Conservation (phyloP, 1,140 invertebrate species). For the Drosophila arawakana region DNA sequence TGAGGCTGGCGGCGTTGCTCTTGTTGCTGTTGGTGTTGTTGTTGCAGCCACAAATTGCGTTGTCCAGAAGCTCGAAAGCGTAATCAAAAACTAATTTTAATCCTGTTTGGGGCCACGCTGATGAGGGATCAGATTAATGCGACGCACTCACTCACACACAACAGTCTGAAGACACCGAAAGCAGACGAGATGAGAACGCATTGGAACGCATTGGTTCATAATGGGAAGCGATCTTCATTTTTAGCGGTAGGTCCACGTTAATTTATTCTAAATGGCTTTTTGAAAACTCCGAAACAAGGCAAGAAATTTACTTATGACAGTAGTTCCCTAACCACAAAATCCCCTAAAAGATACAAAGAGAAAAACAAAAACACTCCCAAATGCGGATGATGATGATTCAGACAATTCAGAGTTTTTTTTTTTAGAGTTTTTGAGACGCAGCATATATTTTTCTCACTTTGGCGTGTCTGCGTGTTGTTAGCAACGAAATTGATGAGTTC, state of each 20-base stretch:
- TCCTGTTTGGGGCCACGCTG: conserved; percentile 77
- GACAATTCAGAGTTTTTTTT: conserved; percentile 12
- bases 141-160: conserved; percentile 51
- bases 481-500: conserved; percentile 82
- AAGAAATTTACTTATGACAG: conserved; percentile 77
- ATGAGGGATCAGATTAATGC: conserved; percentile 74
- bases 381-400: conserved; percentile 66
- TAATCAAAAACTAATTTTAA: conserved; percentile 85
- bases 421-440: conserved; percentile 9
- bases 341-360: background rate
- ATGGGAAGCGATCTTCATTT: conserved; percentile 58
- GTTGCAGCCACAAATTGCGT: conserved; percentile 72
- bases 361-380: background rate
- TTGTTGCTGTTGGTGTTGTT: no score
- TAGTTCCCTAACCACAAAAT: conserved; percentile 42
- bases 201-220: background rate
- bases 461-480: conserved; percentile 82
- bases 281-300: conserved; percentile 75
- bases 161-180: conserved; percentile 4
- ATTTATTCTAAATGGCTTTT: conserved; percentile 83
- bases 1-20: background rate
- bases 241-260: conserved; percentile 79
- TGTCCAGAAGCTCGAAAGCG: conserved; percentile 84
- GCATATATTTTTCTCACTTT: conserved; percentile 81
- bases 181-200: background rate